A percentile compares a stretch with the other conserved stretches of the same genome.
Evolutionary conservation across 2,113 vertebrate species (phyloP).

Genomic region (Taurulus bubalis): DNA sequence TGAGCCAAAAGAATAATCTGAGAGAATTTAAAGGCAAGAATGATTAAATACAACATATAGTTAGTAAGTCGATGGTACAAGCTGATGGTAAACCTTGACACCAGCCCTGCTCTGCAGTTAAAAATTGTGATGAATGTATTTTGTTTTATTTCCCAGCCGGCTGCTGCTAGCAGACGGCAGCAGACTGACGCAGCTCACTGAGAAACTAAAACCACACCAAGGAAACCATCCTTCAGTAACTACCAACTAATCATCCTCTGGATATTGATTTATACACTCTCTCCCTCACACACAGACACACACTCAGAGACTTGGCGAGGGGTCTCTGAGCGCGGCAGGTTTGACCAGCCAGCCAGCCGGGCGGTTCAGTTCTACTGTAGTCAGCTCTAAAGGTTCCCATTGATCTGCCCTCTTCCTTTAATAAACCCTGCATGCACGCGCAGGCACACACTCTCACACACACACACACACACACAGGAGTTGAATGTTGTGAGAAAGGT

Average conservation of each 20-base stretch:
- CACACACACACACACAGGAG: conserved; percentile 37
- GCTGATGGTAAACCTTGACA: neutral
- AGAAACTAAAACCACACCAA: conserved; percentile 68
- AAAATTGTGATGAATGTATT: conserved; percentile 16
- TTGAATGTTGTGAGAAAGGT: conserved; percentile 50
- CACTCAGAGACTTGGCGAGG: conserved; percentile 20
- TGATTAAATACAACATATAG: neutral
- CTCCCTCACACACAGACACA: conserved; percentile 22
- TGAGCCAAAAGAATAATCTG: neutral
- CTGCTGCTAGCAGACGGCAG: conserved; percentile 39
- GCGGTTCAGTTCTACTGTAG: conserved; percentile 75
- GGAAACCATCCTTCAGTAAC: conserved; percentile 75
- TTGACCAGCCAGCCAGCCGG: conserved; percentile 70
- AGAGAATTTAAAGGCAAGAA: neutral
- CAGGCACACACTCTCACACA: neutral
- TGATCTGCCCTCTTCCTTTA: conserved; percentile 73
- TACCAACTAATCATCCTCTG: conserved; percentile 74
- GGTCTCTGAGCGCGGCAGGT: conserved; percentile 60
- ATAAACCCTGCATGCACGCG: conserved; percentile 51
- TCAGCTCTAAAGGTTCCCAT: conserved; percentile 79
- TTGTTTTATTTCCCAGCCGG: conserved; percentile 29
- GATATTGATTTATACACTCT: conserved; percentile 65
- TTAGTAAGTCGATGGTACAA: neutral
- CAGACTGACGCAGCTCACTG: conserved; percentile 48
- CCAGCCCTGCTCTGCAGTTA: neutral